These are phyloP conservation scores for Phainopepla nitens DNA, from an alignment of 2,113 vertebrate species.

Conservation along the genomic window DNA sequence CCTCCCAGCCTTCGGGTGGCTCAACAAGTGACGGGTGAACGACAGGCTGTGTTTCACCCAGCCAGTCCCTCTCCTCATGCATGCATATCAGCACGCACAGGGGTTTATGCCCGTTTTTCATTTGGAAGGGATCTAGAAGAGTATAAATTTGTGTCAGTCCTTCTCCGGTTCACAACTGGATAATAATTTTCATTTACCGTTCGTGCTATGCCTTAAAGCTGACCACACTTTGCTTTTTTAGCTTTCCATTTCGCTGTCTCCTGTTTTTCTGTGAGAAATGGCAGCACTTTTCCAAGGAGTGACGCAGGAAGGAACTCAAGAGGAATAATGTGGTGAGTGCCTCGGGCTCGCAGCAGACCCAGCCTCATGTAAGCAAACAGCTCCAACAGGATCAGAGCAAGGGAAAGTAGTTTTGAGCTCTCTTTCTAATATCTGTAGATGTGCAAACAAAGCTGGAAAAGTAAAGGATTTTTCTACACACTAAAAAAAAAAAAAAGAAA, in stretches of 20 bases:
- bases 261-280: neutral
- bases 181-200: neutral
- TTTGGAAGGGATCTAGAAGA: neutral
- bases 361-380: neutral
- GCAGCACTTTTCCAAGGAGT: neutral
- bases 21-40: neutral
- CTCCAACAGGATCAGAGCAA: rapidly evolving
- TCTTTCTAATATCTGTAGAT: neutral
- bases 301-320: rapidly evolving
- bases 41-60: neutral
- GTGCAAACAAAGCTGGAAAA: neutral
- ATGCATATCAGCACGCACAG: neutral
- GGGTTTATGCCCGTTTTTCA: neutral
- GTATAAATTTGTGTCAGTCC: neutral
- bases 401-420: neutral
- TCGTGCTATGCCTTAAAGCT: neutral
- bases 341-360: rapidly evolving
- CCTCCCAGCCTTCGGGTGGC: neutral
- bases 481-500: neutral
- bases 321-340: rapidly evolving
- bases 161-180: neutral
- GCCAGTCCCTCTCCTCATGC: neutral
- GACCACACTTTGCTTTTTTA: neutral
- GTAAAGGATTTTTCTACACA: neutral
- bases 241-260: neutral